These are phyloP conservation scores for Zosterops lateralis DNA, from an alignment of 2,113 vertebrate genomes.

Conservation along the genomic window DNA sequence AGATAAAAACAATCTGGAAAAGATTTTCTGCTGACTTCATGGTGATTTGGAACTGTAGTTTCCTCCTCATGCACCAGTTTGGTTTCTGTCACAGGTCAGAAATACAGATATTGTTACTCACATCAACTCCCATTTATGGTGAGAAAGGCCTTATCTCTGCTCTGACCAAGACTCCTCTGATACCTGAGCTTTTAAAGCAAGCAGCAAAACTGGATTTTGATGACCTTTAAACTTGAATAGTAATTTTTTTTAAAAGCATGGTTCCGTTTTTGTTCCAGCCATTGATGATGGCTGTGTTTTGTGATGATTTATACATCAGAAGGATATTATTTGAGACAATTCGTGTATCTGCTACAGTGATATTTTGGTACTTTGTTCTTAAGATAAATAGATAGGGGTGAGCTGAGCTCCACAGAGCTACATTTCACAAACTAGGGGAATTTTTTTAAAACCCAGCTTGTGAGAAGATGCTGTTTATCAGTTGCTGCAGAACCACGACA, in stretches of 20 bases:
- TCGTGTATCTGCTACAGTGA: neutral
- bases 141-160: neutral
- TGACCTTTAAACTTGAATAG: neutral
- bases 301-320: neutral
- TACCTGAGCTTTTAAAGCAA: neutral
- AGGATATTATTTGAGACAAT: neutral
- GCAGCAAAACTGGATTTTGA: neutral
- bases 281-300: neutral
- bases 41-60: neutral
- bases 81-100: neutral
- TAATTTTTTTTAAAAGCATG: neutral
- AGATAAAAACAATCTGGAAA: neutral
- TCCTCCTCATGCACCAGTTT: neutral
- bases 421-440: neutral
- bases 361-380: neutral
- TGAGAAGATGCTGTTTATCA: neutral
- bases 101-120: neutral
- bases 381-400: neutral
- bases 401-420: neutral
- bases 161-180: neutral
- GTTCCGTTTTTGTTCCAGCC: neutral
- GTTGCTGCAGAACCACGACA: neutral
- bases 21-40: neutral
- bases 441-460: neutral
- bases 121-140: neutral